Evolutionary conservation across 2,888 invertebrate species (phyloP).

Genomic region (Heteropelma amictum): DNA sequence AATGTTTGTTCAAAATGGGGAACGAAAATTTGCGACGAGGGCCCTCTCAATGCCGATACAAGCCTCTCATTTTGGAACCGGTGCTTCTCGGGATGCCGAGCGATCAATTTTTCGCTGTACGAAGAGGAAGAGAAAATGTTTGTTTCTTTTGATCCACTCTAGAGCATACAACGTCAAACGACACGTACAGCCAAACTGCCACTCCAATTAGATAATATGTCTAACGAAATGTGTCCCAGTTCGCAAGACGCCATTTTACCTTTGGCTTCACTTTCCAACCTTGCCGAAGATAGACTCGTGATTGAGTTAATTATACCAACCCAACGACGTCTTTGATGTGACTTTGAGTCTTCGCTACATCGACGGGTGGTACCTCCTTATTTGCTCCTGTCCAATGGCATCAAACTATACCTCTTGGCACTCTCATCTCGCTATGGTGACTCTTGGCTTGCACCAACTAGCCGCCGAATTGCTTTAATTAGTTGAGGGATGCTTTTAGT

Average conservation of each 20-base stretch:
- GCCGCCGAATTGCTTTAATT: constrained; percentile 56
- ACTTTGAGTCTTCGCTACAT: constrained; percentile 37
- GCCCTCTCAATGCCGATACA: too few relatives aligned
- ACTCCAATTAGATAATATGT: neutral
- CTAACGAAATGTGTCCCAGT: neutral
- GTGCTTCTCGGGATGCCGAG: too few relatives aligned
- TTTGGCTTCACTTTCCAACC: constrained; percentile 67
- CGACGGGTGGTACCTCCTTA: neutral
- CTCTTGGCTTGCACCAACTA: constrained; percentile 3
- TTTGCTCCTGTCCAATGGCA: neutral
- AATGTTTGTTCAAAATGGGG: too few relatives aligned
- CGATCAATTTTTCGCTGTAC: too few relatives aligned
- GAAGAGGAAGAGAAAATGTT: too few relatives aligned
- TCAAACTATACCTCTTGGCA: neutral
- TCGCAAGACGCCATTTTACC: too few relatives aligned
- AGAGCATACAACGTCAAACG: neutral
- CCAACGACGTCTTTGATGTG: constrained; percentile 62
- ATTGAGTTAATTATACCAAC: constrained; percentile 71
- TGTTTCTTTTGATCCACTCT: neutral
- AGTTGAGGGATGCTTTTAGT: constrained; percentile 49
- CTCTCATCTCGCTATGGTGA: neutral
- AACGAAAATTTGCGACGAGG: too few relatives aligned
- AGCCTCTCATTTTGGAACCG: too few relatives aligned
- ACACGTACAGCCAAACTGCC: neutral
- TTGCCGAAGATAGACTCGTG: constrained; percentile 67